Percentiles rank a stretch among this genome's conserved stretches.
Conservation (phyloP, 2,888 invertebrate genomes). For the Agrotis segetum region DNA sequence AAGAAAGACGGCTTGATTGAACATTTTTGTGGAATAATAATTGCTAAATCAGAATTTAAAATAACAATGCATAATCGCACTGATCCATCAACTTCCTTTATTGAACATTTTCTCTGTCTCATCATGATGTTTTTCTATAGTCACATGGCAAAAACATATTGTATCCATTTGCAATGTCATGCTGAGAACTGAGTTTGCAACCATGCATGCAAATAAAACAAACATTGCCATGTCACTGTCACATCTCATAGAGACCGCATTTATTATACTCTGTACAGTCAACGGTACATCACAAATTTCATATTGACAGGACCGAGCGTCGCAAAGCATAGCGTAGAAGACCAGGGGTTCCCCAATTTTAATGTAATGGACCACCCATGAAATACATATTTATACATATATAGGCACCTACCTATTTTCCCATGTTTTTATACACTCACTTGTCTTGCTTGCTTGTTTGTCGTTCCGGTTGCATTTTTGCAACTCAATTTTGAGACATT, state of each 20-base stretch:
- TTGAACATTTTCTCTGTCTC: background rate
- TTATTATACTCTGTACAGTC: background rate
- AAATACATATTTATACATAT: too few species aligned
- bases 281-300: background rate
- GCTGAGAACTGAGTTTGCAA: conserved; percentile 18
- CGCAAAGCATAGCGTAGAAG: background rate
- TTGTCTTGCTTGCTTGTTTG: too few species aligned
- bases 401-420: too few species aligned
- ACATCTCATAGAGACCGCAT: background rate
- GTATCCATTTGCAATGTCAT: background rate
- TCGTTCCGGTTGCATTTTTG: too few species aligned
- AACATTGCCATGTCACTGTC: conserved; percentile 18
- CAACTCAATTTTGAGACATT: too few species aligned
- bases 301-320: background rate
- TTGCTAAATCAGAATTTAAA: background rate
- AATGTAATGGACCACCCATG: too few species aligned
- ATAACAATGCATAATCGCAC: background rate
- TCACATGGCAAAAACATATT: conserved; percentile 9
- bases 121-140: background rate
- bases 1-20: background rate
- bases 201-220: conserved; percentile 33
- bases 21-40: background rate
- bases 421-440: too few species aligned
- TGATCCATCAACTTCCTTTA: background rate
- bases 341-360: too few species aligned